Evolutionary conservation across 23 tunicate genomes (phyloP).

Genomic region (Halocynthia roretzi): DNA sequence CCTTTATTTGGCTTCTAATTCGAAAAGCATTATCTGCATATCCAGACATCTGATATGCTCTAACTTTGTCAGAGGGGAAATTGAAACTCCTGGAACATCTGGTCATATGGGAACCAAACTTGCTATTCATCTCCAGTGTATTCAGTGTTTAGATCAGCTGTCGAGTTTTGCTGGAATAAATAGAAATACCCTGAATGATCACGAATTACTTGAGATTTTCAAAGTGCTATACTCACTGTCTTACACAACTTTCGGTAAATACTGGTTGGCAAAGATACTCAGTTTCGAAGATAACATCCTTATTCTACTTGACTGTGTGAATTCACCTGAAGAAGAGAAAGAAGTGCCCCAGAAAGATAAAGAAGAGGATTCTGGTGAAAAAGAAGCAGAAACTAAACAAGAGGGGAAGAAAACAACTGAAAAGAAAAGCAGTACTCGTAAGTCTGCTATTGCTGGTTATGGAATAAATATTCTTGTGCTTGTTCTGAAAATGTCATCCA

Average conservation of each 20-base stretch:
- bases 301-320: conserved; percentile 37
- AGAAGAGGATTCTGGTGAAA: neutral
- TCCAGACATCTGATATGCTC: conserved; percentile 59
- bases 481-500: conserved; percentile 27
- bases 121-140: conserved; percentile 50
- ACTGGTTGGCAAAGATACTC: conserved; percentile 38
- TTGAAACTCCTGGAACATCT: conserved; percentile 48
- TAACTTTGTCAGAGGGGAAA: conserved; percentile 20
- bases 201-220: conserved; percentile 41
- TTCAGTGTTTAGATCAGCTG: conserved; percentile 70
- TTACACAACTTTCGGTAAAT: conserved; percentile 47
- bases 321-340: conserved; percentile 21
- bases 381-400: conserved; percentile 5
- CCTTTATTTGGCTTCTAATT: conserved; percentile 48
- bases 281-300: conserved; percentile 37
- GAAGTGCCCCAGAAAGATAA: conserved; percentile 1
- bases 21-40: conserved; percentile 30
- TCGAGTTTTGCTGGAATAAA: conserved; percentile 30
- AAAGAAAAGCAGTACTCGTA: conserved; percentile 12
- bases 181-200: conserved; percentile 28
- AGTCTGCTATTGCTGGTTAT: conserved; percentile 45
- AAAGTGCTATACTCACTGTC: conserved; percentile 49
- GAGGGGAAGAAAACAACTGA: conserved; percentile 1
- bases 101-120: conserved; percentile 59
- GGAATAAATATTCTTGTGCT: conserved; percentile 41